Percentiles rank a stretch among this genome's conserved stretches.
Conservation (phyloP, 2,113 vertebrate species). For the Tautogolabrus adspersus region DNA sequence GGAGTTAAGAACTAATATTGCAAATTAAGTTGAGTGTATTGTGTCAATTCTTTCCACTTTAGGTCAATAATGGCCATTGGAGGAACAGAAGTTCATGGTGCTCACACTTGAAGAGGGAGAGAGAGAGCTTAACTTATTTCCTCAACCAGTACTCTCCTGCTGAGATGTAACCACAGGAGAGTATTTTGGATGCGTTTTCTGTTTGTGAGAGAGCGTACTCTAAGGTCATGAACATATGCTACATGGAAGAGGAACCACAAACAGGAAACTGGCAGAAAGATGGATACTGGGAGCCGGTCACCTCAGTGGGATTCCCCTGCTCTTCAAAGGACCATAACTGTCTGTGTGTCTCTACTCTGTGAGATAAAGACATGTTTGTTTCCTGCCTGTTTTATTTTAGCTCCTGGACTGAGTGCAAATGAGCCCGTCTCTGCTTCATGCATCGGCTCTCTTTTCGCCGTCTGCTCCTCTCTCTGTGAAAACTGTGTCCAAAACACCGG, state of each 20-base stretch:
- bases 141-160: not conserved
- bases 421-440: constrained; percentile 49
- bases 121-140: constrained; percentile 3
- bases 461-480: constrained; percentile 9
- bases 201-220: constrained; percentile 21
- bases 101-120: too few species aligned
- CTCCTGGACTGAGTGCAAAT: constrained; percentile 47
- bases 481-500: constrained; percentile 20
- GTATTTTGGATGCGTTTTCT: constrained; percentile 9
- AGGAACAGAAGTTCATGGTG: too few species aligned
- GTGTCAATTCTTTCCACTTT: too few species aligned
- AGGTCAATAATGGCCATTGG: too few species aligned
- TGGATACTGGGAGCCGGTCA: constrained; percentile 46
- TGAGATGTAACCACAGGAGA: not conserved
- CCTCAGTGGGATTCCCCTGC: constrained; percentile 55
- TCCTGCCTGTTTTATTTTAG: constrained; percentile 60
- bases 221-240: constrained; percentile 37
- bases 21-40: too few species aligned
- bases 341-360: constrained; percentile 22
- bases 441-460: not conserved
- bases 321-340: constrained; percentile 44
- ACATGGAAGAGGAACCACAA: constrained; percentile 38
- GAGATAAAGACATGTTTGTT: constrained; percentile 51
- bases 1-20: too few species aligned
- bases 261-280: constrained; percentile 45